Evolutionary conservation across 2,888 invertebrate genomes (phyloP), one percentile per base, ranked within the genome.

Genomic region (Rotaria socialis): DNA sequence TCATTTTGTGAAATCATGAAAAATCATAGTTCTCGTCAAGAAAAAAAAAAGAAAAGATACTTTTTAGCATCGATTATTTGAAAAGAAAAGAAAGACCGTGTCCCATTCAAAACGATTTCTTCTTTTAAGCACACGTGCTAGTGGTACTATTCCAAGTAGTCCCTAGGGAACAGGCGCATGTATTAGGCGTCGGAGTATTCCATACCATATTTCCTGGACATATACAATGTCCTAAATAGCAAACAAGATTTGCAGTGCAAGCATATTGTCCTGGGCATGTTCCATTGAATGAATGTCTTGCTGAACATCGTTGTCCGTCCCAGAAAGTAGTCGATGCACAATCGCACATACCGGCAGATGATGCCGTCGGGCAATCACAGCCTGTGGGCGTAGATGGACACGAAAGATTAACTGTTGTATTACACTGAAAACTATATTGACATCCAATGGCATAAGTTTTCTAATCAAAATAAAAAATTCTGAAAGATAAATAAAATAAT

Each of bases 161-260:
- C 27, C 27, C 27, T 11, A 27, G 2, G 3, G 27, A 5, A 60
- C 60, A 60, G 10, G n/a, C 60, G 24, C 60, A 60, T 4, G 8
- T 8, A n/a, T 27, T 27, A 14, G 60, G n/a, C 3, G n/a, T 60
- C 24, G 27, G 11, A 2, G 11, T 27, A 60, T 27, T 27, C 60
- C 60, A 60, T 27, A 24, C n/a, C 60, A 60, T 60, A 60, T 60
- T 60, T 27, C 60, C 60, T 27, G 67, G 67, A 67, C 67, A 67
- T 35, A 67, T 67, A 67, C 67, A 67, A 67, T 67, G 67, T 27
- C 67, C 67, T 67, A 67, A 27, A 16, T 67, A 67, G 16, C 67
- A 67, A 35, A 67, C 67, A 27, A 67, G 35, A 67, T 67, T 67
- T 6, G 27, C 10, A 35, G 67, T 1, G 6, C 67, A 67, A 35